These are phyloP conservation scores for Leptinotarsa haldemani DNA, from an alignment of 2,888 invertebrate species.

Conservation along the genomic window DNA sequence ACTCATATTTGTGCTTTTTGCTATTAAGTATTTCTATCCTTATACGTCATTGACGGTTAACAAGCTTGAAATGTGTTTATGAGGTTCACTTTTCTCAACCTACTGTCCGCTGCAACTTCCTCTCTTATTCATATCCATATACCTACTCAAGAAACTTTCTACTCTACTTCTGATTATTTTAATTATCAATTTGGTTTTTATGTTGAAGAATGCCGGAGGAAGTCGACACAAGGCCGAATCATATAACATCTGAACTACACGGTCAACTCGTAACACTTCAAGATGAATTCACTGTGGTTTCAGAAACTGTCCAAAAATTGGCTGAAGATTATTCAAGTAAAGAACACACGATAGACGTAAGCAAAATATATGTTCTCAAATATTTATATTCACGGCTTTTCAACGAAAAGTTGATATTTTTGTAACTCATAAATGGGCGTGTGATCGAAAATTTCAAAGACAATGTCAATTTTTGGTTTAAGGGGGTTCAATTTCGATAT, in stretches of 20 bases:
- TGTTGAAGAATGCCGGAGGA: slow-evolving; percentile 51
- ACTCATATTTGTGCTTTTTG: too few species aligned
- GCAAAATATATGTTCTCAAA: slow-evolving; percentile 13
- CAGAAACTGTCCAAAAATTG: slow-evolving; percentile 64
- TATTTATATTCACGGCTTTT: too few species aligned
- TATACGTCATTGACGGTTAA: too few species aligned
- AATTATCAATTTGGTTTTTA: not conserved
- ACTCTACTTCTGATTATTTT: not conserved
- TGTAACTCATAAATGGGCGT: too few species aligned
- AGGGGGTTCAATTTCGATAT: too few species aligned
- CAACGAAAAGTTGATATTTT: too few species aligned
- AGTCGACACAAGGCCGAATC: slow-evolving; percentile 48
- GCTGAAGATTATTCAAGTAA: slow-evolving; percentile 71
- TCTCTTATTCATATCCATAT: not conserved
- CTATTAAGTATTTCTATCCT: too few species aligned
- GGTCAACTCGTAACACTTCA: slow-evolving; percentile 63
- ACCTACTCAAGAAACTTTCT: not conserved
- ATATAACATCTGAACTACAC: slow-evolving; percentile 60
- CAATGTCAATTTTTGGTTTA: too few species aligned
- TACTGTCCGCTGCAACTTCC: not conserved
- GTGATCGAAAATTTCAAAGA: too few species aligned
- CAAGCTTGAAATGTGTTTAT: too few species aligned
- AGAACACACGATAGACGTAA: slow-evolving; percentile 69
- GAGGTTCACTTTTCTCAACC: too few species aligned
- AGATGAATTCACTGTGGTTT: slow-evolving; percentile 63